Evolutionary conservation across 2,888 invertebrate species (phyloP).

Genomic region (Campaea margaritaria): DNA sequence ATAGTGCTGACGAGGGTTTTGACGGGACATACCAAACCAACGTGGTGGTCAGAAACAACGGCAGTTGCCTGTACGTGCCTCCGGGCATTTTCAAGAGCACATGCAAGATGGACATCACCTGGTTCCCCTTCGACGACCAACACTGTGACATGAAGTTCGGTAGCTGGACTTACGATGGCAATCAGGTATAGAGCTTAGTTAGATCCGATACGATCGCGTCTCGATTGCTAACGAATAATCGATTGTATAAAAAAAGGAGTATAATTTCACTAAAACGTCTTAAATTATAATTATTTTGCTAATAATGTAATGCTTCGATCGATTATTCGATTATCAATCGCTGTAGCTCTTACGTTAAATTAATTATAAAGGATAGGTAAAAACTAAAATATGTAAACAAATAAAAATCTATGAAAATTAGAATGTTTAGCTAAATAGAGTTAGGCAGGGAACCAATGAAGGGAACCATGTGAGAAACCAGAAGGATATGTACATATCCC

Average conservation of each 20-base stretch:
- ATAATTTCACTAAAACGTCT: neutral
- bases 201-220: constrained; percentile 26
- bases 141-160: constrained; percentile 99
- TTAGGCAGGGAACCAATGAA: constrained; percentile 65
- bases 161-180: constrained; percentile 99
- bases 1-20: constrained; percentile 99
- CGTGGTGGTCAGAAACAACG: constrained; percentile 99
- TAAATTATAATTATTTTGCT: neutral
- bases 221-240: constrained; percentile 36
- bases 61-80: constrained; percentile 99
- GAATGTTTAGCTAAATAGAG: constrained; percentile 32
- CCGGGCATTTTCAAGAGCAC: constrained; percentile 99
- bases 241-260: constrained; percentile 12
- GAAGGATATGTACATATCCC: constrained; percentile 77
- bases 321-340: constrained; percentile 38
- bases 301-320: constrained; percentile 13
- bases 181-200: constrained; percentile 89
- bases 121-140: constrained; percentile 99
- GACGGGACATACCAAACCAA: constrained; percentile 99
- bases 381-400: constrained; percentile 17
- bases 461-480: constrained; percentile 91
- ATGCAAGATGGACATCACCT: constrained; percentile 99
- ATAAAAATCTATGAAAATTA: constrained; percentile 32
- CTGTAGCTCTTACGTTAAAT: constrained; percentile 37
- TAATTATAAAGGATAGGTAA: constrained; percentile 25